These are phyloP conservation scores for Agelastica alni DNA, from an alignment of 2,888 invertebrate genomes.

Conservation along the genomic window DNA sequence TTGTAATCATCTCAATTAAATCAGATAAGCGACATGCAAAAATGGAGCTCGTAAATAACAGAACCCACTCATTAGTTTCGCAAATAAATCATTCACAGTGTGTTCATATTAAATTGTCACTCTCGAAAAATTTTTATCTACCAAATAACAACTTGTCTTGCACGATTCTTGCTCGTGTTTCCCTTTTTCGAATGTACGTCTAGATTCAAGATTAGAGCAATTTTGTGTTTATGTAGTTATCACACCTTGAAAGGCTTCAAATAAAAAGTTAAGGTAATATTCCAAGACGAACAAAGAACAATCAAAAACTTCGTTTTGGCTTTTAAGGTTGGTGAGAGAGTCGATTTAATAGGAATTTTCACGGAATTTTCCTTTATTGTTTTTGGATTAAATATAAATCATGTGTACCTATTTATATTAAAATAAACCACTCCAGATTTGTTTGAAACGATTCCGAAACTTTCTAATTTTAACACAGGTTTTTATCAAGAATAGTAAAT, in stretches of 20 bases:
- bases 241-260: slow-evolving; percentile 8
- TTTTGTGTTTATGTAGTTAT: slow-evolving; percentile 15
- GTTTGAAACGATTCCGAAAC: too few relatives aligned
- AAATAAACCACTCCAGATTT: too few relatives aligned
- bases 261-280: too few relatives aligned
- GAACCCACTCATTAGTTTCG: slow-evolving; percentile 38
- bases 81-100: slow-evolving; percentile 45
- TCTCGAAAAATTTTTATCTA: slow-evolving; percentile 42
- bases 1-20: slow-evolving; percentile 42
- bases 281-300: too few relatives aligned
- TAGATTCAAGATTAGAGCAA: slow-evolving; percentile 20
- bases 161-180: slow-evolving; percentile 37
- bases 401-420: too few relatives aligned
- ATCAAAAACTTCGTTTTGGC: too few relatives aligned
- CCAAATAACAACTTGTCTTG: slow-evolving; percentile 37
- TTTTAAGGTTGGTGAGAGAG: too few relatives aligned
- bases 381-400: too few relatives aligned
- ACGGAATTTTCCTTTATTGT: too few relatives aligned
- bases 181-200: slow-evolving; percentile 18
- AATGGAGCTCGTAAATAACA: slow-evolving; percentile 39
- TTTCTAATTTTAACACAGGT: too few relatives aligned
- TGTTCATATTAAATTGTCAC: slow-evolving; percentile 50
- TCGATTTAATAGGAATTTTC: too few relatives aligned
- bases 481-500: too few relatives aligned
- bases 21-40: slow-evolving; percentile 39